Base-by-base conservation (phyloP, 2,797 vertebrate species). In the Phoxinus dragarum region DNA sequence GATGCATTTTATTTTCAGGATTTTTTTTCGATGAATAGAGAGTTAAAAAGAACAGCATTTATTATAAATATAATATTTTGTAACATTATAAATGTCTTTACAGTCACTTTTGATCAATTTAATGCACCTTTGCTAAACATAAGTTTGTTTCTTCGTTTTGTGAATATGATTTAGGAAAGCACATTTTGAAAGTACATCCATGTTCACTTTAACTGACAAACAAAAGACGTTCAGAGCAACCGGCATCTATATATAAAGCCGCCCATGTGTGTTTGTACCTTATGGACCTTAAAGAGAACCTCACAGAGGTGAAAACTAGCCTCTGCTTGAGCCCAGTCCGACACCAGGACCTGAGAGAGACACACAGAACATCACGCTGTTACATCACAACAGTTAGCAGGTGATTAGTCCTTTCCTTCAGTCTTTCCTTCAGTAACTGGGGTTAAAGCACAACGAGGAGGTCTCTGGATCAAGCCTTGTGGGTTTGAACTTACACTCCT, bases 241-340 rank as follows among this genome's bases (percentile, higher is more conserved):
- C 12, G 40, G 68, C 52, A 12, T 40, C 16, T 66, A 19, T 21
- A 69, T 42, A 84, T 44, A 67, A 54, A 64, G 59, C 49, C 56
- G 31, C 1, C 31, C 17, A 31, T 66, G 36, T 59, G 74, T 59
- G 14, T 42, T 16, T 19, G 27, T 95, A 99, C 98, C 98, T 98
- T 98, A 93, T 98, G 97, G 91, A 97, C 96, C 95, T 98, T 98
- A 95, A 98, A 98, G 78, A 98, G 96, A 94, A 98, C 97, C 97
- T 99, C 98, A 96, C 97, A 98, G 96, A 99, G 97, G 96, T 97
- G 96, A 94, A 98, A 97, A 84, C 95, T 94, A 82, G 95, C 96
- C 94, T 98, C 98, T 86, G 97, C 96, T 90, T 93, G 93, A 89
- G 94, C 93, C 98, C 98, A 99, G 92, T 98, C 97, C 85, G 95